Base-by-base conservation (phyloP, 1,140 invertebrate species). In the Ladona fulva region DNA sequence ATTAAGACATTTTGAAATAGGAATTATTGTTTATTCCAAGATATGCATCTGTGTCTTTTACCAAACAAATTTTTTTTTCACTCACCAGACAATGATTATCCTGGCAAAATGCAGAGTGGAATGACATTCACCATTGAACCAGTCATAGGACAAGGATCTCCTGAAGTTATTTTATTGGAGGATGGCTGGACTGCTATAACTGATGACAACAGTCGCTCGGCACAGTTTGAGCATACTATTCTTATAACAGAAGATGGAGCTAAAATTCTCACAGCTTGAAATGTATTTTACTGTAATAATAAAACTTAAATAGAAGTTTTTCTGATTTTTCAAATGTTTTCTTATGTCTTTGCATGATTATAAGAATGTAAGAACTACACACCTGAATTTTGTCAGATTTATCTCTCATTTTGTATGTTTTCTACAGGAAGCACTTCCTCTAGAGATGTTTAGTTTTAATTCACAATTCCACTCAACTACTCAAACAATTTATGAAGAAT, bases 71-170 rank as follows among this genome's bases (percentile, higher is more conserved):
- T 66, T 78, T 78, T 19, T 25, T 78, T 74, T 76, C 10, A 85
- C 74, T 77, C 25, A 80, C 79, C 79, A 94, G 93, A 87, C 80
- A 93, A 95, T 84, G 80, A 89, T 74, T 88, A 88, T 81, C 86
- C 89, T 12, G 93, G 91, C n/a, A 81, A 85, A 42, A 97, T 98
- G 96, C 81, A 88, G 80, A 82, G 92, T 73, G 95, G 95, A 25
- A 97, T 97, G 94, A 94, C 93, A 0, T 98, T 98, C 83, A 98
- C 96, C 0, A 94, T 98, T 74, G 96, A 98, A 83, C 97, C 97
- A n/a, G 91, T 94, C 19, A 82, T 98, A 24, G 89, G 89, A 24
- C 90, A 95, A 82, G 95, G 96, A 0, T 84, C 81, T 1, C 84
- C 87, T 14, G 86, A 92, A 24, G 87, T 94, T 25, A 85, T 89